Base-by-base conservation (phyloP, 2,888 invertebrate species). In the Podotricha telesiphe region DNA sequence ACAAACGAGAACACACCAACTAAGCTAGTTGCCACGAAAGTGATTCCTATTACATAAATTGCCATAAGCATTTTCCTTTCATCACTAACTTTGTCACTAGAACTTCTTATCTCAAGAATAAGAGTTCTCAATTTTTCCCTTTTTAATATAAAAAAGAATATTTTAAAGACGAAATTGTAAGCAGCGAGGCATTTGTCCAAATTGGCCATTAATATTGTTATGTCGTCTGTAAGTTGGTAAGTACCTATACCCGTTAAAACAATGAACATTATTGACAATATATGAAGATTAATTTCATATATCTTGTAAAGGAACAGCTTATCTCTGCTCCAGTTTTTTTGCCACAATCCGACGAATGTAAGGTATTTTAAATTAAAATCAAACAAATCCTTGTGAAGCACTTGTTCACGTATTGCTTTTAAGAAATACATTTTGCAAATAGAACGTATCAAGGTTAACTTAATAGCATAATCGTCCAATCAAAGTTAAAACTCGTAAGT, bases 281-380 rank as follows among this genome's bases (percentile, higher is more conserved):
- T 45, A 65, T 86, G 80, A 2, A 87, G 71, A 2, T 72, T 71
- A 0, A 71, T 68, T 74, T 86, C 83, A 65, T 86, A 91, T 0
- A 80, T 61, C 75, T 79, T 84, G 67, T 90, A 90, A 0, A 84
- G 4, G 0, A 74, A 10, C 13, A 67, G 67, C 65, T 80, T 75
- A 5, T 65, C 74, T 56, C 55, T 69, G 0, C 81, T 76, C 74
- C 81, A 80, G 4, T 79, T 67, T 15, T 78, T 74, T 0, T 87
- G 86, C 91, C 91, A 91, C 67, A 91, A 74, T 15, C 91, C 91
- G 2, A 87, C 83, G 3, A 77, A 75, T 68, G 79, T 83, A 28
- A 91, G 80, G 68, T 80, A 88, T 73, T 85, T 84, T 51, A 90
- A 70, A 72, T 91, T 91, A 48, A 87, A 84, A 50, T 82, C 80